Conservation (phyloP, 2,797 vertebrate species). For the Syngnathus rostellatus region DNA sequence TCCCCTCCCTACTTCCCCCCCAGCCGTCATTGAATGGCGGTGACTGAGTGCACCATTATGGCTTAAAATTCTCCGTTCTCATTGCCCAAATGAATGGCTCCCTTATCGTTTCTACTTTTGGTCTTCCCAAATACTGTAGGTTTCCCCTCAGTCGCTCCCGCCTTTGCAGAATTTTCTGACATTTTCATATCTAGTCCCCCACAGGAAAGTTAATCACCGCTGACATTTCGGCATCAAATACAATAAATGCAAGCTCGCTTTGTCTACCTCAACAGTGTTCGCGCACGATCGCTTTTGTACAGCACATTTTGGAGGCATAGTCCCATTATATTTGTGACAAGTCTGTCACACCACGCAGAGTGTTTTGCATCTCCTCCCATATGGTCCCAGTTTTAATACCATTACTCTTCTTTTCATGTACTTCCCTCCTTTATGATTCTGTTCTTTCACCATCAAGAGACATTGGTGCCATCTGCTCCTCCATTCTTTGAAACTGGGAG, state of each 20-base stretch:
- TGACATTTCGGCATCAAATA: slow-evolving; percentile 7
- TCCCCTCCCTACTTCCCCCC: not conserved
- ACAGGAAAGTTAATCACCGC: slow-evolving; percentile 4
- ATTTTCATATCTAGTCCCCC: slow-evolving; percentile 6
- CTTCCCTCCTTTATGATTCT: not conserved
- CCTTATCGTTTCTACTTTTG: slow-evolving; percentile 1
- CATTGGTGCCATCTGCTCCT: slow-evolving; percentile 20
- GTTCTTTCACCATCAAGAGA: slow-evolving; percentile 6
- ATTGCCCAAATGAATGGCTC: not conserved
- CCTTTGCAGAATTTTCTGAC: slow-evolving; percentile 2
- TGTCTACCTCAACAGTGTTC: not conserved
- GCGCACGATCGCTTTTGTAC: slow-evolving; percentile 1
- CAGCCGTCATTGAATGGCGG: not conserved
- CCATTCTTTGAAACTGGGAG: slow-evolving; percentile 16
- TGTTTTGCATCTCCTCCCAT: not conserved
- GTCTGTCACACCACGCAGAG: not conserved
- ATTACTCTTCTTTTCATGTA: slow-evolving; percentile 2
- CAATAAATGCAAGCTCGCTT: slow-evolving; percentile 8
- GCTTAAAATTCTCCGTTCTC: not conserved
- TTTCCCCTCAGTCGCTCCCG: not conserved
- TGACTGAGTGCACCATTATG: slow-evolving; percentile 8
- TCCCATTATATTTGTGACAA: not conserved
- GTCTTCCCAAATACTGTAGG: not conserved
- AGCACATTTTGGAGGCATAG: not conserved
- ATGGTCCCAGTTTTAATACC: slow-evolving; percentile 1